Percentiles rank a stretch among this genome's conserved stretches.
These are phyloP conservation scores for Jacana jacana DNA, from an alignment of 2,113 vertebrate species.

Conservation along the genomic window DNA sequence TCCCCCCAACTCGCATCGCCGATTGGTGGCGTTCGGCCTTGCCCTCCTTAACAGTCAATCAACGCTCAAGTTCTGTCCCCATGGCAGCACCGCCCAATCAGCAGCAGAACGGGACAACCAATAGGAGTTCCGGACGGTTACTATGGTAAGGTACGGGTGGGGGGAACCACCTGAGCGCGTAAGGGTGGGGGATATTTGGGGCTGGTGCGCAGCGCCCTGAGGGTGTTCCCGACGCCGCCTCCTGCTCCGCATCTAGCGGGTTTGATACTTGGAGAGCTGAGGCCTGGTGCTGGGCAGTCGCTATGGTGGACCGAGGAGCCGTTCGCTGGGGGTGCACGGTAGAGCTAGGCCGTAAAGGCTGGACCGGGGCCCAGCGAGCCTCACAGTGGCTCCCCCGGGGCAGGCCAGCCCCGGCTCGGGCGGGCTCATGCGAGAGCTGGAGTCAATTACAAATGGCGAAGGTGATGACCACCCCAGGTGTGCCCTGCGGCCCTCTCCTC, in stretches of 20 bases:
- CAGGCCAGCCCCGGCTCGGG: too few relatives aligned
- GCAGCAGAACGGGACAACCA: not conserved
- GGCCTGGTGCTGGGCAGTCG: not conserved
- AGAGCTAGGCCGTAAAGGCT: not conserved
- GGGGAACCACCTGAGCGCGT: accelerated
- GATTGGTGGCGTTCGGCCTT: not conserved
- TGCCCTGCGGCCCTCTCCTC: too few relatives aligned
- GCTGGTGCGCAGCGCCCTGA: accelerated
- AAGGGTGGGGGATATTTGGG: accelerated
- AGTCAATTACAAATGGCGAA: not conserved
- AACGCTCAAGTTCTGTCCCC: not conserved
- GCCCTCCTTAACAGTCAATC: not conserved
- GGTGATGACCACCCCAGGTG: not conserved
- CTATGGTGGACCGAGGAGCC: not conserved
- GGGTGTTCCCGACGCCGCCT: accelerated
- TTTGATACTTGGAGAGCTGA: not conserved
- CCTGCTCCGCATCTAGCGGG: accelerated
- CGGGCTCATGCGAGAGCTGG: not conserved
- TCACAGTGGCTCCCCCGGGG: not conserved
- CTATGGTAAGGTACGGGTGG: accelerated
- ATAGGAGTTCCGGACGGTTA: accelerated
- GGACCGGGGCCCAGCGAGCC: too few relatives aligned
- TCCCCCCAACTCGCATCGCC: too few relatives aligned
- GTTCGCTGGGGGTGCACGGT: not conserved
- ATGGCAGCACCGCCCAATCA: not conserved